Evolutionary conservation across 2,888 invertebrate species (phyloP), one percentile per base, ranked within the genome.

Genomic region (Cremastobaeus sp.): DNA sequence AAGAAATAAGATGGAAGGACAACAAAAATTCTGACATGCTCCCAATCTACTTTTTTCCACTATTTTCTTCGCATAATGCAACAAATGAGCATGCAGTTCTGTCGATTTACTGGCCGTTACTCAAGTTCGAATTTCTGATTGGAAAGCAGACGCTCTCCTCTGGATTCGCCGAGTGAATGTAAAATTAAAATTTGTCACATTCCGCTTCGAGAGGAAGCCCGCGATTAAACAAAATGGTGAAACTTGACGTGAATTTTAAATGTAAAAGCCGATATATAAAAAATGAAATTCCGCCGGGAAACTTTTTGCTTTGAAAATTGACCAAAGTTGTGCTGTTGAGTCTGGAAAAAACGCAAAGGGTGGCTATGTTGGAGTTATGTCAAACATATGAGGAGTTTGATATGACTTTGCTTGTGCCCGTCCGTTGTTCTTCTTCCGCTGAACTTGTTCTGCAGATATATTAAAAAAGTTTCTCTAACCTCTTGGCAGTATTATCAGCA

Each of bases 401-500:
- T 60, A 70, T 54, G 54, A 70, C 59, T 65, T 74, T 62, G 54
- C 57, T 47, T 47, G 43, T 65, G 59, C 52, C 48, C 50, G 28
- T 35, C 47, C 48, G 65, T 39, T 48, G 69, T 65, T 60, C 65
- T 70, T 69, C 69, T 74, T 64, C 34, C 50, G 48, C 54, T 35
- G 25, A 57, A 69, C 69, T 68, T 59, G 54, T 62, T 57, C 55
- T 25, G 34, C 41, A 39, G 74, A 59, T 48, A 69, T 74, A 74
- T 74, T 74, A 69, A 74, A 74, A 74, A 74, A 74, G 74, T 74
- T 74, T n/a, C n/a, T 74, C 39, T 28, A 43, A 65, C 47, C 47
- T 65, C 55, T 47, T 55, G 39, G 20, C 25, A 39, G 48, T 59
- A 48, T 59, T 59, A 52, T 47, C 21, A 35, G 39, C 48, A 17